Base-by-base conservation (phyloP, 1,140 invertebrate species). In the Caenorhabditis briggsae region DNA sequence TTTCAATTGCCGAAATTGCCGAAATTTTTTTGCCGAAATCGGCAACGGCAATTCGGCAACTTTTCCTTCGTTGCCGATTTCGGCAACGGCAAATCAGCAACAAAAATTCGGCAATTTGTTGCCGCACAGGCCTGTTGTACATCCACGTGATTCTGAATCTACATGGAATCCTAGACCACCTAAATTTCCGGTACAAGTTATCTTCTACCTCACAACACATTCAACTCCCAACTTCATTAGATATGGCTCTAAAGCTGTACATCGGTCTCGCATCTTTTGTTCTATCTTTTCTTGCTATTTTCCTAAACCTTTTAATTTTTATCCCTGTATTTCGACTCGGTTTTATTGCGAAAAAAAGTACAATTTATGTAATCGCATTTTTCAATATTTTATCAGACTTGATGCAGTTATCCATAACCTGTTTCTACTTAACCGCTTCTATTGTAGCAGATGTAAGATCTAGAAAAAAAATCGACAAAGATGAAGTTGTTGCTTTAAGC, bases 381-480 rank as follows among this genome's bases (percentile, higher is more conserved):
- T 64, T 64, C 59, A 64, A 64, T n/a, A 33, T 25, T n/a, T 33
- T 70, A 18, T 70, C 64, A 18, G 64, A 70, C 43, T 70, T 70
- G 33, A 43, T 70, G 64, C 64, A 70, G 18, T 16, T 70, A 0
- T 70, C 41, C 3, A 43, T 43, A 16, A 43, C 3, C 16, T 64
- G 59, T n/a, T 70, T 46, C 41, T 70, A 70, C n/a, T 18, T 70
- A 18, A 16, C 64, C 14, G 33, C 41, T 16, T 70, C 64, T 5
- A 70, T 70, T 18, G 43, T 70, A 8, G 41, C 16, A 1, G 33
- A 70, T 18, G 64, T 70, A 23, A 70, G 64, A 5, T 33, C 3
- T 33, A 33, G 33, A 33, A 33, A 33, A 33, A 33, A 33, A 3
- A 3, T 33, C 33, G 3, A 33, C 33, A n/a, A n/a, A n/a, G n/a